Evolutionary conservation across 2,888 invertebrate genomes (phyloP).

Genomic region (Epirrhoe alternata): DNA sequence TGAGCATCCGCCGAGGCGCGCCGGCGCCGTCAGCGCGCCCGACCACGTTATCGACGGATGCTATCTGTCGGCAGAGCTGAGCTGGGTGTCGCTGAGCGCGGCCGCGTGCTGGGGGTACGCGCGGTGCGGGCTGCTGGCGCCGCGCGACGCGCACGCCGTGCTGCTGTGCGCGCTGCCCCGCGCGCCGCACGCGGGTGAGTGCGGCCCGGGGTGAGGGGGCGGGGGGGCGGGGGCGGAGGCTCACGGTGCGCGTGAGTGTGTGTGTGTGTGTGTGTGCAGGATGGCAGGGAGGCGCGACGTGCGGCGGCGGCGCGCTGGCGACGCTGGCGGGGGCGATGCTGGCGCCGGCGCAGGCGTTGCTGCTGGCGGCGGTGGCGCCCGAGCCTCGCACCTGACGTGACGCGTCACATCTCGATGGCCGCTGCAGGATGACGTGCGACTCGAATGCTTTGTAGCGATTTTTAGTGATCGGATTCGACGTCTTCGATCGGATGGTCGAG

Average conservation of each 20-base stretch:
- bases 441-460: no score
- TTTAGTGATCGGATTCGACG: no score
- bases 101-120: conserved; percentile 56
- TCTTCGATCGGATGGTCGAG: no score
- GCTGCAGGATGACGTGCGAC: neutral
- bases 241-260: conserved; percentile 50
- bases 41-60: no score
- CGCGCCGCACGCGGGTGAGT: conserved; percentile 5
- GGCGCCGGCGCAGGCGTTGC: conserved; percentile 61
- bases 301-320: conserved; percentile 47
- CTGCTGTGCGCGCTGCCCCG: conserved; percentile 47
- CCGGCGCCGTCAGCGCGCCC: no score
- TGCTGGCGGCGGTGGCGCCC: conserved; percentile 53
- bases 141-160: conserved; percentile 53
- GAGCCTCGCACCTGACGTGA: neutral
- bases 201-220: conserved; percentile 49
- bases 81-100: conserved; percentile 53
- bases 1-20: conserved; percentile 30
- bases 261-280: conserved; percentile 31
- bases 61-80: conserved; percentile 39
- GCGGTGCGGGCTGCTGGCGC: conserved; percentile 54
- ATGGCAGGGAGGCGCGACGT: conserved; percentile 41
- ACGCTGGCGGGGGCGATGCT: conserved; percentile 58
- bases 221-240: conserved; percentile 43
- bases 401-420: no score